Evolutionary conservation across 53 echinoderm and acorn worm genomes (phyloP).

Genomic region (Zoroaster sp.): DNA sequence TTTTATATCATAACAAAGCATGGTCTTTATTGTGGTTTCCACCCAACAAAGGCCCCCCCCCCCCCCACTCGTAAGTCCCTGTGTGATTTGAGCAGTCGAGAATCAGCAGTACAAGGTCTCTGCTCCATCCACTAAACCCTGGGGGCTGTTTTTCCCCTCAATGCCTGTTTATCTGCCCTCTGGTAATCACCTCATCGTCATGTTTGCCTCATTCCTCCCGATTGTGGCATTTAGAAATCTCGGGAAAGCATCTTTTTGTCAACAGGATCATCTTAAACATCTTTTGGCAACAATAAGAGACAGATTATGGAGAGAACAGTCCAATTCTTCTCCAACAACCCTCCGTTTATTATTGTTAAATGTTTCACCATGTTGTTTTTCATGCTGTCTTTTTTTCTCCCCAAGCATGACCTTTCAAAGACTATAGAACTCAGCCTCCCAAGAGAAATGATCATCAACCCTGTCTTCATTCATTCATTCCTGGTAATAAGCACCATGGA

Average conservation of each 20-base stretch:
- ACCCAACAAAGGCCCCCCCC: too few relatives aligned
- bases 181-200: constrained; percentile 19
- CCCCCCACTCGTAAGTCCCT: background rate
- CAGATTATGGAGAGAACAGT: background rate
- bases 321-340: background rate
- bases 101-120: background rate
- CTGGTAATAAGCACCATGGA: background rate
- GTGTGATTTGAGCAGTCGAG: background rate
- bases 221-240: background rate
- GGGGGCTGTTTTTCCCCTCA: background rate
- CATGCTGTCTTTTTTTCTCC: background rate
- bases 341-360: constrained; percentile 1
- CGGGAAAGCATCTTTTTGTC: background rate
- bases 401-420: background rate
- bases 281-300: background rate
- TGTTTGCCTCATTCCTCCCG: background rate
- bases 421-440: too few relatives aligned
- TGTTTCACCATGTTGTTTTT: background rate
- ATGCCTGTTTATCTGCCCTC: constrained; percentile 20
- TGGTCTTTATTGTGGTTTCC: too few relatives aligned
- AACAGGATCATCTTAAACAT: background rate
- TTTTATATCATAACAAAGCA: too few relatives aligned
- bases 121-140: background rate
- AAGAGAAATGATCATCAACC: too few relatives aligned
- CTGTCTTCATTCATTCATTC: too few relatives aligned